phyloP scores from a whole-genome alignment of 2,888 invertebrate species.

The Baronia brevicornis region DNA sequence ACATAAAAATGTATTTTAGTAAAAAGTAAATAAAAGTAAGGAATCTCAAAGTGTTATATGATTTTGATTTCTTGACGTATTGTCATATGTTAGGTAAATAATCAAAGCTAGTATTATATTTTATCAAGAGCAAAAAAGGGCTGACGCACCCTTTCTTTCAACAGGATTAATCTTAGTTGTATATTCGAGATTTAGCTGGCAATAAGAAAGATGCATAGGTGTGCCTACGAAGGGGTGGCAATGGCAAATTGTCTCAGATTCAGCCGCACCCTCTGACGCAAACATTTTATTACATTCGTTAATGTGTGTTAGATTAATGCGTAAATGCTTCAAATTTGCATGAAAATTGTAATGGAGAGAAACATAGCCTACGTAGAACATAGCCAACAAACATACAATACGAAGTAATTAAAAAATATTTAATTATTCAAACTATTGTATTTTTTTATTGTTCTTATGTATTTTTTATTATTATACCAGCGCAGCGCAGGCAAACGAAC shows the following conservation, averaged over 20 bases:
- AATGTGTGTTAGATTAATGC: conserved; percentile 68
- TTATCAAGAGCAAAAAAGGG: conserved; percentile 34
- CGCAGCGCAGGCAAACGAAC: too few relatives aligned
- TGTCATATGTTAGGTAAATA: background rate
- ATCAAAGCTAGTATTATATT: conserved; percentile 15
- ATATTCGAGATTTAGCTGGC: conserved; percentile 73
- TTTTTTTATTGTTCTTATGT: too few relatives aligned
- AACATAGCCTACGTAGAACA: conserved; percentile 26
- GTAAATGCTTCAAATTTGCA: conserved; percentile 56
- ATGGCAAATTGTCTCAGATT: conserved; percentile 72
- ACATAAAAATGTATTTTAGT: too few relatives aligned
- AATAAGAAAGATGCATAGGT: conserved; percentile 75
- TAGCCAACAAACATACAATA: too few relatives aligned
- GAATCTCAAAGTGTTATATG: too few relatives aligned
- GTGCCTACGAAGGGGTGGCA: conserved; percentile 62
- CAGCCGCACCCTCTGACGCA: conserved; percentile 39
- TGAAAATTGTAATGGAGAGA: conserved; percentile 45
- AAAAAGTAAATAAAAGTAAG: conserved; percentile 2
- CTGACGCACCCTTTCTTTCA: conserved; percentile 68
- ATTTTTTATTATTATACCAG: too few relatives aligned
- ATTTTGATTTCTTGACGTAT: too few relatives aligned
- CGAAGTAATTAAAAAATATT: too few relatives aligned
- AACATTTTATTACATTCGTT: conserved; percentile 73
- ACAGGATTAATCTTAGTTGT: conserved; percentile 72
- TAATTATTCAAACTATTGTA: too few relatives aligned